Percentiles rank a stretch among this genome's conserved stretches.
Evolutionary conservation across 92 coral and sea anemone genomes (phyloP).

Genomic region (Porites lobata): DNA sequence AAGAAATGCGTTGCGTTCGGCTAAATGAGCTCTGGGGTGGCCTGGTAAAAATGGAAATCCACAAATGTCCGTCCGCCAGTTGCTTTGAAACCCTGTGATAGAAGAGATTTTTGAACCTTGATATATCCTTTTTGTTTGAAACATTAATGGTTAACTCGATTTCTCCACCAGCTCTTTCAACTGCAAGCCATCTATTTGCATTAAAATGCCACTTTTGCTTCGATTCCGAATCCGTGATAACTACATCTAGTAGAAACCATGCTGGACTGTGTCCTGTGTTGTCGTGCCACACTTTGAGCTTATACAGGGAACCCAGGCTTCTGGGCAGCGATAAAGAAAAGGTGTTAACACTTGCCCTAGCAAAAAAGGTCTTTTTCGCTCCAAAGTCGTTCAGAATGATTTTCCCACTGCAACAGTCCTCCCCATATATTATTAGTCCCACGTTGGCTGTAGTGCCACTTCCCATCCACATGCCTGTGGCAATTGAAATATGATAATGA

Average conservation of each 20-base stretch:
- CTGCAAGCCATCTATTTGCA: slow-evolving; percentile 91
- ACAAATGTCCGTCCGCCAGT: slow-evolving; percentile 82
- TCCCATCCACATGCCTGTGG: slow-evolving; percentile 88
- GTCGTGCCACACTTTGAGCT: slow-evolving; percentile 92
- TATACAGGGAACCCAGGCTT: slow-evolving; percentile 77
- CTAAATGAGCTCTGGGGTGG: slow-evolving; percentile 88
- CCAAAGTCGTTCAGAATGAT: slow-evolving; percentile 68
- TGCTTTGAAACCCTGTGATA: slow-evolving; percentile 75
- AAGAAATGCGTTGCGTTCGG: slow-evolving; percentile 83
- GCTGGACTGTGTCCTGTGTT: slow-evolving; percentile 81
- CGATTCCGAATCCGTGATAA: slow-evolving; percentile 66
- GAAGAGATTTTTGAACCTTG: slow-evolving; percentile 74
- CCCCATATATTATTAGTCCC: slow-evolving; percentile 84
- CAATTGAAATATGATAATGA: slow-evolving; percentile 66
- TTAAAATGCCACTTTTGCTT: slow-evolving; percentile 72
- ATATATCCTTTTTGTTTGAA: slow-evolving; percentile 60
- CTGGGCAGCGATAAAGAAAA: slow-evolving; percentile 70
- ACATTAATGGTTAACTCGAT: slow-evolving; percentile 66
- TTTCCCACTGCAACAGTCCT: slow-evolving; percentile 67
- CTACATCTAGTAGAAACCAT: slow-evolving; percentile 82
- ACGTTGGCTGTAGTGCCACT: slow-evolving; percentile 92
- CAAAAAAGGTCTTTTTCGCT: slow-evolving; percentile 57
- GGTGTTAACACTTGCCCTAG: slow-evolving; percentile 85
- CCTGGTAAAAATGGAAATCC: slow-evolving; percentile 80
- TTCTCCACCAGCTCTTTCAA: slow-evolving; percentile 79